phyloP scores from a whole-genome alignment of 2,113 vertebrate species.

The Cyanoliseus patagonus region DNA sequence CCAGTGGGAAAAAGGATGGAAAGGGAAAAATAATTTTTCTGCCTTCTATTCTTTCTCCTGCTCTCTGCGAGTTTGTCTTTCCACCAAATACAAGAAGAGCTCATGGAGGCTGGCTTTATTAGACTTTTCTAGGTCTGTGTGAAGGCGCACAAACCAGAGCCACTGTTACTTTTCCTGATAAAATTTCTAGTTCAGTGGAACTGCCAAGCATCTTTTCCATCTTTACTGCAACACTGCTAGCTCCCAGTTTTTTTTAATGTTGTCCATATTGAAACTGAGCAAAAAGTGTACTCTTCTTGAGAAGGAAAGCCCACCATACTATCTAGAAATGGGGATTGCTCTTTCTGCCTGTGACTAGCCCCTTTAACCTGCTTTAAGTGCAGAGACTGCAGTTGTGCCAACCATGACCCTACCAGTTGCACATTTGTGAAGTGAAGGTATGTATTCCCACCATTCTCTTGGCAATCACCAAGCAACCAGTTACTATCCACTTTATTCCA shows the following conservation, averaged over 20 bases:
- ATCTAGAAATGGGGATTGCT: neutral
- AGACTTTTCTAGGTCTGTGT: neutral
- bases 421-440: neutral
- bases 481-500: neutral
- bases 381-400: neutral
- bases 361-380: neutral
- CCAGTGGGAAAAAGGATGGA: neutral
- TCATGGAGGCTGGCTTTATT: neutral
- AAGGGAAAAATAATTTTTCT: neutral
- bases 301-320: neutral
- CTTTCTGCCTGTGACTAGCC: neutral
- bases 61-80: neutral
- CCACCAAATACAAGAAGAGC: neutral
- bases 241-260: neutral
- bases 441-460: neutral
- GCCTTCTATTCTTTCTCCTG: accelerated
- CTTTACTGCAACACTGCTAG: neutral
- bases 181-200: neutral
- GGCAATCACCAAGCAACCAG: neutral
- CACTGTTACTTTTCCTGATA: neutral
- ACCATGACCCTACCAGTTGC: neutral
- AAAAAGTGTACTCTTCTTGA: neutral
- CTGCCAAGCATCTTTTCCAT: neutral
- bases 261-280: neutral
- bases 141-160: neutral